Evolutionary conservation across 2,797 vertebrate genomes (phyloP).

Genomic region (Synanceia verrucosa): DNA sequence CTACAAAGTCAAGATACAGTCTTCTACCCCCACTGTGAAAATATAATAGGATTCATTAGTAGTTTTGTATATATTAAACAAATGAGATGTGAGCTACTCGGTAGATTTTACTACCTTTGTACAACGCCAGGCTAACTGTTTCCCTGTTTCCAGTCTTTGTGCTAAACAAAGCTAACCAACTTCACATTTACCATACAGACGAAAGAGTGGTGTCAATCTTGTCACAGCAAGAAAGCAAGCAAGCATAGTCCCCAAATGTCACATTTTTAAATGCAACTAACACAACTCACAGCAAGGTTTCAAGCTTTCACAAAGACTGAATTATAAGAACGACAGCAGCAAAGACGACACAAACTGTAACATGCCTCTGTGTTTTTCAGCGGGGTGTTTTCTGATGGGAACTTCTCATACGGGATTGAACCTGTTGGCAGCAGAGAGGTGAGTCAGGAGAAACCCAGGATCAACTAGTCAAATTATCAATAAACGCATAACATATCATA

Average conservation of each 20-base stretch:
- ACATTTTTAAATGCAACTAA: background rate
- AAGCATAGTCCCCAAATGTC: background rate
- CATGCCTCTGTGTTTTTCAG: constrained; percentile 67
- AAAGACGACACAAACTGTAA: no score
- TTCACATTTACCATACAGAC: background rate
- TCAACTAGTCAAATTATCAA: background rate
- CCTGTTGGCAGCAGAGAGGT: constrained; percentile 77
- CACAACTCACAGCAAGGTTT: no score
- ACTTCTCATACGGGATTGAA: constrained; percentile 88
- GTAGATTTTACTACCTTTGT: no score
- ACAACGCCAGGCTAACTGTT: background rate
- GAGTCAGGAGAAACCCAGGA: constrained; percentile 30
- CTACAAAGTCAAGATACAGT: background rate
- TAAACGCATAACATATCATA: constrained; percentile 4
- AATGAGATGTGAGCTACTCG: background rate
- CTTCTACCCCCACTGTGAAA: background rate
- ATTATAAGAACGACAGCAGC: background rate
- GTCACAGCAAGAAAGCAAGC: background rate
- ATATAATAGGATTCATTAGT: no score
- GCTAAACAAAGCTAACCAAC: background rate
- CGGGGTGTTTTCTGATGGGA: constrained; percentile 92
- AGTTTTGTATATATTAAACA: background rate
- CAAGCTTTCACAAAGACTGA: background rate
- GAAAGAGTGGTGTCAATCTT: background rate
- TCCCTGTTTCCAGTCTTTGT: background rate